Conservation (phyloP, 2,113 vertebrate genomes). For the Myanophis thanlyinensis region DNA sequence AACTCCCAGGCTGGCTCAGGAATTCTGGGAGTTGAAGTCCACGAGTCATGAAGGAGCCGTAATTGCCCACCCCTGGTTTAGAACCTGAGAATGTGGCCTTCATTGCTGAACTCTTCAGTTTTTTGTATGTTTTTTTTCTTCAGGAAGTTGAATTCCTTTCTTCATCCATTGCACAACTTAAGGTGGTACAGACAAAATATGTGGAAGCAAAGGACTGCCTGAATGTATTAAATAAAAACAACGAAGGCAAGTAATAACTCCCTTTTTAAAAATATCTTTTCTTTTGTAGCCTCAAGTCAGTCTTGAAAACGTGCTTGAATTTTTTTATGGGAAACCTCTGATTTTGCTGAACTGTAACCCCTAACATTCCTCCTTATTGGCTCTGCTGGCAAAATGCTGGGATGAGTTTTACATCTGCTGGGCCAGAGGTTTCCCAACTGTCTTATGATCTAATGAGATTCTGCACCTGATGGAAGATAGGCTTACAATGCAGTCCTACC, state of each 20-base stretch:
- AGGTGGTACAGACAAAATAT: conserved; percentile 90
- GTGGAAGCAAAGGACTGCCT: conserved; percentile 93
- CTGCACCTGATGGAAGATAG: background rate
- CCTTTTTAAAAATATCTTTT: background rate
- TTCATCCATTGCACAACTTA: conserved; percentile 89
- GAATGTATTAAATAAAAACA: conserved; percentile 81
- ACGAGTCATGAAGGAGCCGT: too few relatives aligned
- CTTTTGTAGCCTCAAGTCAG: background rate
- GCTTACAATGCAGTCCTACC: background rate
- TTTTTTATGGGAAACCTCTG: background rate
- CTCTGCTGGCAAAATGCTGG: background rate
- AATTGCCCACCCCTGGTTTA: too few relatives aligned
- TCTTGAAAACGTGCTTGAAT: background rate
- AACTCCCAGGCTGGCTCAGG: too few relatives aligned
- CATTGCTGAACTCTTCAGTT: background rate
- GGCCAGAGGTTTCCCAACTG: background rate
- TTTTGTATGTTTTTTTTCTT: conserved; percentile 3
- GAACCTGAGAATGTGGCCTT: background rate
- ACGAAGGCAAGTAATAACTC: conserved; percentile 74
- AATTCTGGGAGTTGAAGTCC: too few relatives aligned
- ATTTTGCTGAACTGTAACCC: background rate
- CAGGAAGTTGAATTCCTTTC: conserved; percentile 94
- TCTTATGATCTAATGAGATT: background rate
- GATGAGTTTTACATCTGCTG: background rate
- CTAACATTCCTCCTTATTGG: background rate